phyloP scores from a whole-genome alignment of 2,113 vertebrate species.

The Centropus bengalensis region DNA sequence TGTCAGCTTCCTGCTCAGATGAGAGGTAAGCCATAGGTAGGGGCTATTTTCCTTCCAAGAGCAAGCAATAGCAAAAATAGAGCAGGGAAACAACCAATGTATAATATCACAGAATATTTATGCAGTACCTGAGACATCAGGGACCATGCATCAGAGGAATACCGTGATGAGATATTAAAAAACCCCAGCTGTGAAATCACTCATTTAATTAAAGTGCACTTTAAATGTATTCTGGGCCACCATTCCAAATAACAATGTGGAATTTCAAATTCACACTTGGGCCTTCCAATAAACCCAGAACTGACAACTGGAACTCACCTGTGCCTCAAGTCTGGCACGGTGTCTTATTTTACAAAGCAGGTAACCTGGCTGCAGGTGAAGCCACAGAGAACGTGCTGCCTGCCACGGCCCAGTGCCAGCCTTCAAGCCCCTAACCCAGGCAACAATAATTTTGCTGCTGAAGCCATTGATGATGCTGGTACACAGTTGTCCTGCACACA shows the following conservation, averaged over 20 bases:
- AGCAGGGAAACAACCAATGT: not conserved
- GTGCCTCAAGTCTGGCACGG: not conserved
- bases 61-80: not conserved
- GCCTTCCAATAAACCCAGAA: not conserved
- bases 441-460: not conserved
- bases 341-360: not conserved
- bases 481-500: not conserved
- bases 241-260: not conserved
- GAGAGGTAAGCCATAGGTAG: not conserved
- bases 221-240: not conserved
- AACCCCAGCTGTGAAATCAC: not conserved
- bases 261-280: not conserved
- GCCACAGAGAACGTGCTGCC: not conserved
- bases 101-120: not conserved
- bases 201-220: not conserved
- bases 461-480: not conserved
- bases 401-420: accelerated
- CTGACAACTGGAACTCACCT: not conserved
- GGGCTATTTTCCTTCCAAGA: not conserved
- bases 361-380: not conserved
- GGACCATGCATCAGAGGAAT: not conserved
- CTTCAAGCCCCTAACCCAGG: not conserved
- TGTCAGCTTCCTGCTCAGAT: not conserved
- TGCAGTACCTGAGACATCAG: not conserved
- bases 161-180: not conserved